Conservation (phyloP, 2,113 vertebrate genomes). For the Cisticola juncidis region DNA sequence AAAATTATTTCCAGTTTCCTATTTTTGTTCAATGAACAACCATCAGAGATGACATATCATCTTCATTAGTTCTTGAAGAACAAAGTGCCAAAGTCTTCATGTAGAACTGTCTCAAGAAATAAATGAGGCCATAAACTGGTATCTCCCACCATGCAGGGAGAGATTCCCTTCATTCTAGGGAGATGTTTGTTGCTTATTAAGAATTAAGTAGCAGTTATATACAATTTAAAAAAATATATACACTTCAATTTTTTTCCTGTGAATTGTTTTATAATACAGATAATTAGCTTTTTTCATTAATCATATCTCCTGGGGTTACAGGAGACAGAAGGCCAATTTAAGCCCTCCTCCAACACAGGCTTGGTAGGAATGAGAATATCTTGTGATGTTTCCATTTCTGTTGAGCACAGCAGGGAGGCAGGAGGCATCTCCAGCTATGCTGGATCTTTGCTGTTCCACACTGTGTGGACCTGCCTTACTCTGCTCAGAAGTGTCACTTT, state of each 20-base stretch:
- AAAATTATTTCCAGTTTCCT: not conserved
- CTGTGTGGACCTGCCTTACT: not conserved
- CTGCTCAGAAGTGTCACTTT: not conserved
- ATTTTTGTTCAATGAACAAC: slow-evolving; percentile 3
- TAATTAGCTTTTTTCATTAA: not conserved
- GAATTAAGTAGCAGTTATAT: not conserved
- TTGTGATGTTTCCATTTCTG: not conserved
- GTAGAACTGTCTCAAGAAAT: not conserved
- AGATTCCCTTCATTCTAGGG: not conserved
- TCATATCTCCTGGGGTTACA: not conserved
- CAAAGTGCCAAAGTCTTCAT: not conserved
- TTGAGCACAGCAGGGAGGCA: not conserved
- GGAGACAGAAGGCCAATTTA: not conserved
- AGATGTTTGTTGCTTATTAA: not conserved
- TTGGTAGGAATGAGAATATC: not conserved
- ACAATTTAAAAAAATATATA: not conserved
- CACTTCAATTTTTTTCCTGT: not conserved
- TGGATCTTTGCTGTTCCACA: not conserved
- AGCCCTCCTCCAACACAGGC: not conserved
- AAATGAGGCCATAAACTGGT: not conserved
- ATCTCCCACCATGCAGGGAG: not conserved
- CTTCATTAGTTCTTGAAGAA: not conserved
- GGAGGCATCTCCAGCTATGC: not conserved
- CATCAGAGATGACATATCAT: not conserved
- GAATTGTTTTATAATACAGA: not conserved